Evolutionary conservation across 2,113 vertebrate species (phyloP), one percentile per base, ranked within the genome.

Genomic region (Corythornis cristatus): DNA sequence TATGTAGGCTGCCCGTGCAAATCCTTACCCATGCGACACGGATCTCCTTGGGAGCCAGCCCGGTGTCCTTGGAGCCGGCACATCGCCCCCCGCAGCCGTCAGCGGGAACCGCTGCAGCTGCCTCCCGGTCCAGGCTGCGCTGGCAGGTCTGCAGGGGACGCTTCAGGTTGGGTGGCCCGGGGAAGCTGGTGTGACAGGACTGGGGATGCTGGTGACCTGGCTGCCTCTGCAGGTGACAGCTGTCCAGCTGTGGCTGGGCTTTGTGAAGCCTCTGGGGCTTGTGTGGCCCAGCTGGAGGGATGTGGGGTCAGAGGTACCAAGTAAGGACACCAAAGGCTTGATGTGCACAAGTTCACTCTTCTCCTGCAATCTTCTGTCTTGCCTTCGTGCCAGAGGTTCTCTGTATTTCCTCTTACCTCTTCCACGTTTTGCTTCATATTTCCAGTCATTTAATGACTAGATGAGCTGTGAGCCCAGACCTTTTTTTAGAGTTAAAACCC

Each of bases 1-100:
- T 87, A 81, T 89, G 95, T 94, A 83, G 95, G 97, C 95, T 96
- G 96, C 93, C 95, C 93, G 8, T 96, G 93, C 93, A 95, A 81
- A 95, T 93, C 94, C 93, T 28, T 74, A 9, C 65, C 89, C 79
- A 13, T 60, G 93, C 94, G 96, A 45, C 97, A 95, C 58, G 83
- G 37, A 42, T 87, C 95, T 94, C 87, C 88, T 73, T 84, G 86
- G 57, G 96, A 97, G 86, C 61, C 93, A 75, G 9, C 78, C 95
- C 23, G 31, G 16, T 80, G 93, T 88, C 95, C 95, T 61, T 50
- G 75, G 89, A 88, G 91, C 64, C n/a, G 75, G 95, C 96, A 77
- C 33, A 2, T 22, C 23, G 90, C 95, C 91, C 61, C 4, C 45
- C 15, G 8, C 80, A 92, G 81, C 67, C 37, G 37, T 37, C 37